Conservation (phyloP, 2,888 invertebrate species). For the Apodemia mormo region DNA sequence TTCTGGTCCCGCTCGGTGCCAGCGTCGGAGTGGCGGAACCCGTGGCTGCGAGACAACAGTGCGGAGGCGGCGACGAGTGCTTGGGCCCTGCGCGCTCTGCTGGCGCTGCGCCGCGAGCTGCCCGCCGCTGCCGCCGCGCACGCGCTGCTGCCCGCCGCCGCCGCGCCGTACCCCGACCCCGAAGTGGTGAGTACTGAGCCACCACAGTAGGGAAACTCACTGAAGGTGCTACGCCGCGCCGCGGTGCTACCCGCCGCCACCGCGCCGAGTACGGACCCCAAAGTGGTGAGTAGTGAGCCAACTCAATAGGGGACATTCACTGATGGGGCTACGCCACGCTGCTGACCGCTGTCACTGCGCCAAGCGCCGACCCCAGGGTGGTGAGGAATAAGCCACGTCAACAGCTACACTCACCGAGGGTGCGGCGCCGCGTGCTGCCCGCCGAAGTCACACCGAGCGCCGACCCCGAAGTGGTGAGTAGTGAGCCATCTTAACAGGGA, state of each 20-base stretch:
- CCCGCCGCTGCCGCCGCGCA: constrained; percentile 46
- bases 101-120: constrained; percentile 64
- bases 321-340: not conserved
- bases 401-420: constrained; percentile 59
- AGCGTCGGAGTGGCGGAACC: constrained; percentile 67
- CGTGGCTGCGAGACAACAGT: constrained; percentile 66
- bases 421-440: constrained; percentile 49
- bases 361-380: constrained; percentile 68
- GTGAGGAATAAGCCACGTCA: constrained; percentile 41
- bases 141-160: constrained; percentile 49
- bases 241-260: constrained; percentile 50
- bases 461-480: constrained; percentile 66
- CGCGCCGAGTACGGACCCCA: constrained; percentile 60
- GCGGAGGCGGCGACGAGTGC: constrained; percentile 90
- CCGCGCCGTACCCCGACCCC: constrained; percentile 60
- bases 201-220: not conserved
- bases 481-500: not conserved
- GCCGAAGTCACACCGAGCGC: constrained; percentile 54
- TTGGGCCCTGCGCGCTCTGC: constrained; percentile 89
- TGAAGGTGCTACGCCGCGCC: not conserved
- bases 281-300: constrained; percentile 51
- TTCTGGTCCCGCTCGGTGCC: constrained; percentile 67
- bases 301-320: not conserved
- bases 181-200: constrained; percentile 55
- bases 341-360: constrained; percentile 49